A percentile compares a stretch with the other conserved stretches of the same genome.
These are phyloP conservation scores for Dioctria rufipes DNA, from an alignment of 2,888 invertebrate genomes.

Conservation along the genomic window DNA sequence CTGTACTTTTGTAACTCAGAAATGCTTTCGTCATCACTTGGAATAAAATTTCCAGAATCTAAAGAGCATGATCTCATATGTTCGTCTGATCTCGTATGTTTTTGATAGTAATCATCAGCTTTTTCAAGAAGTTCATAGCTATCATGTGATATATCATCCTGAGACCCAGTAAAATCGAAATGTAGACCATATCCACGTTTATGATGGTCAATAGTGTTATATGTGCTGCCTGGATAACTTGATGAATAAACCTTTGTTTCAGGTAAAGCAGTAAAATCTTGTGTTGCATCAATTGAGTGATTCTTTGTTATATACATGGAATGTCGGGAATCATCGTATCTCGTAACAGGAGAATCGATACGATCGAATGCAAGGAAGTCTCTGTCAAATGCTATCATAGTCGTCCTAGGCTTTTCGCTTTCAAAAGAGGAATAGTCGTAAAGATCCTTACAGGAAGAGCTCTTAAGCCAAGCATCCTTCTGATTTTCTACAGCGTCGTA, in stretches of 20 bases:
- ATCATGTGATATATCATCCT: slow-evolving; percentile 90
- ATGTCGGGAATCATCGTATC: slow-evolving; percentile 80
- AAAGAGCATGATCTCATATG: slow-evolving; percentile 80
- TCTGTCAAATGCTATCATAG: slow-evolving; percentile 71
- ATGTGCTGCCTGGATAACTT: slow-evolving; percentile 87
- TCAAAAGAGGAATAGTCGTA: slow-evolving; percentile 82
- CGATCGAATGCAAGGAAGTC: slow-evolving; percentile 72
- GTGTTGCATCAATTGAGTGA: slow-evolving; percentile 79
- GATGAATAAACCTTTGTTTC: slow-evolving; percentile 86
- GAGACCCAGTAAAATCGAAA: slow-evolving; percentile 76
- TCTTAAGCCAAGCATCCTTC: slow-evolving; percentile 79
- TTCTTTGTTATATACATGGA: slow-evolving; percentile 76
- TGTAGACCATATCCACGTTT: slow-evolving; percentile 74
- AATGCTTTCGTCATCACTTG: slow-evolving; percentile 81
- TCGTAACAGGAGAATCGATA: slow-evolving; percentile 80
- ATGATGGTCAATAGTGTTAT: slow-evolving; percentile 72
- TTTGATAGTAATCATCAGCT: slow-evolving; percentile 73
- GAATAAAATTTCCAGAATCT: slow-evolving; percentile 83
- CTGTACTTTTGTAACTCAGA: slow-evolving; percentile 75
- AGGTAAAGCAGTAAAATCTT: slow-evolving; percentile 75
- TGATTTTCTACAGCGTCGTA: slow-evolving; percentile 67
- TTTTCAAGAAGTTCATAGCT: slow-evolving; percentile 89
- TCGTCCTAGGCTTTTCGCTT: slow-evolving; percentile 71
- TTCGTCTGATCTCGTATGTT: slow-evolving; percentile 69
- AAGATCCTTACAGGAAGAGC: slow-evolving; percentile 86